phyloP scores from a whole-genome alignment of 2,113 vertebrate species.

The Octodon degus region DNA sequence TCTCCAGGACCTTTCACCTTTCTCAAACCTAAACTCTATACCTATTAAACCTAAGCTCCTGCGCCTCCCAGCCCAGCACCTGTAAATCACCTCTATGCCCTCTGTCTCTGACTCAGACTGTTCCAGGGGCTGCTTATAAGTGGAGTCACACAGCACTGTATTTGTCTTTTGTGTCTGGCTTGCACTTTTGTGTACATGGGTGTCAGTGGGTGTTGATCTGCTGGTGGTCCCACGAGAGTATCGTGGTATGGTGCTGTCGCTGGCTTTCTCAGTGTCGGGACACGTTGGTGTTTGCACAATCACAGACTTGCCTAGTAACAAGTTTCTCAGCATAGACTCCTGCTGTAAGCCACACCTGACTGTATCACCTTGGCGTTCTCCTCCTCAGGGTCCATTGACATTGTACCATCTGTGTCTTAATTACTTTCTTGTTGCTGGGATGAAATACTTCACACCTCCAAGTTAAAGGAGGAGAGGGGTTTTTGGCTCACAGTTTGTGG shows the following conservation, averaged over 20 bases:
- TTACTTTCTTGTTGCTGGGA: background rate
- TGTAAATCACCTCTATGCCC: fast-evolving
- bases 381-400: background rate
- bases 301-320: background rate
- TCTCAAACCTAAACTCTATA: background rate
- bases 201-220: too few relatives aligned
- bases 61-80: background rate
- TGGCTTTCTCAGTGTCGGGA: background rate
- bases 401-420: background rate
- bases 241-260: too few relatives aligned
- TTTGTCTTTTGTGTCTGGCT: background rate
- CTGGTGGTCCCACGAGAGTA: too few relatives aligned
- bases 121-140: background rate
- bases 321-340: background rate
- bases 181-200: too few relatives aligned
- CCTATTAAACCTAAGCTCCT: background rate
- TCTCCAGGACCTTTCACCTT: background rate
- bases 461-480: background rate
- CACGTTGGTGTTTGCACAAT: background rate
- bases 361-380: background rate
- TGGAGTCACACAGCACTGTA: too few relatives aligned
- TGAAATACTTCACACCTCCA: background rate
- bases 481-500: background rate
- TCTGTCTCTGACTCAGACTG: background rate
- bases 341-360: background rate